A percentile compares a stretch with the other conserved stretches of the same genome.
These are phyloP conservation scores for Gibbula magus DNA, from an alignment of 2,888 invertebrate genomes.

Conservation along the genomic window DNA sequence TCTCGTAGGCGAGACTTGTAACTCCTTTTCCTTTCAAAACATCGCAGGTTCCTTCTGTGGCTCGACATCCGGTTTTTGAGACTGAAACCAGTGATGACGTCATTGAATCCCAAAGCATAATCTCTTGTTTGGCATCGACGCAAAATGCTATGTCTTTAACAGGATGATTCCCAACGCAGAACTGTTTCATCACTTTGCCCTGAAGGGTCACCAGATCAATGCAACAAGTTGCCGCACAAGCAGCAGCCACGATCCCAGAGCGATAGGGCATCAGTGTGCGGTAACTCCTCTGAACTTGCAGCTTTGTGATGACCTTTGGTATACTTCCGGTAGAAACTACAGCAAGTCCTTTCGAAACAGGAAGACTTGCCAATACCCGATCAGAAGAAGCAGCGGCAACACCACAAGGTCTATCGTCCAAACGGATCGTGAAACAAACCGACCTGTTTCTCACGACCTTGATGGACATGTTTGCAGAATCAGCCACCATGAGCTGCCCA, in stretches of 20 bases:
- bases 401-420: not conserved
- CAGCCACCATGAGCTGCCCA: not conserved
- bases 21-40: not conserved
- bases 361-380: not conserved
- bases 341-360: not conserved
- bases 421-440: not conserved
- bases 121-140: not conserved
- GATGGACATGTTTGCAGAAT: not conserved
- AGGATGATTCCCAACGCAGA: not conserved
- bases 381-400: not conserved
- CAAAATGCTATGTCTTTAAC: not conserved
- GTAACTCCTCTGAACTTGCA: not conserved
- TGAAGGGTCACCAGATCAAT: not conserved
- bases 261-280: not conserved
- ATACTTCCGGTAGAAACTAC: not conserved
- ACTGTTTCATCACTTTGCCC: constrained; percentile 12
- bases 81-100: not conserved
- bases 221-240: not conserved
- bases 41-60: not conserved
- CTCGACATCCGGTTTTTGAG: not conserved
- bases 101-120: not conserved
- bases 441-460: not conserved
- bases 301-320: not conserved
- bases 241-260: not conserved
- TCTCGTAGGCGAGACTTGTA: not conserved